A percentile compares a stretch with the other conserved stretches of the same genome.
These are phyloP conservation scores for Amphiprion percula DNA, from an alignment of 2,113 vertebrate species.

Conservation along the genomic window DNA sequence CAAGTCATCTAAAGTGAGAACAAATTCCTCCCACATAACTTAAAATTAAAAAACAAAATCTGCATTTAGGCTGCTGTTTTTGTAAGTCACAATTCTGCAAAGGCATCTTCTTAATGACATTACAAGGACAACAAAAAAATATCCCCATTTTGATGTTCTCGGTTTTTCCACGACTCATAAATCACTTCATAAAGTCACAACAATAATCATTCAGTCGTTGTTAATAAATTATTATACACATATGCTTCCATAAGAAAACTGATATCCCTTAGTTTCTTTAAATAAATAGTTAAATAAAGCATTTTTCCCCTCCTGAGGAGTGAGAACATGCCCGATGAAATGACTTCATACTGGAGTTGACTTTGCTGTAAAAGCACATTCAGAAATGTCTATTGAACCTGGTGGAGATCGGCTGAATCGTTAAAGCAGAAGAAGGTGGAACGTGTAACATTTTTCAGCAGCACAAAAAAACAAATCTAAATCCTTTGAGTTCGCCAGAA, in stretches of 20 bases:
- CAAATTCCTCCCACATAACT: not conserved
- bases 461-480: not conserved
- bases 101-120: conserved; percentile 12
- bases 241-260: conserved; percentile 12
- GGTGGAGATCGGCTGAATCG: not conserved
- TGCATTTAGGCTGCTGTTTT: not conserved
- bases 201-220: conserved; percentile 9
- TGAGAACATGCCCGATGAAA: conserved; percentile 25
- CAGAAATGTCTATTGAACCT: conserved; percentile 5
- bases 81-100: not conserved
- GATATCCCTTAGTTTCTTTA: conserved; percentile 44
- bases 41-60: not conserved
- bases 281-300: conserved; percentile 70
- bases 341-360: not conserved
- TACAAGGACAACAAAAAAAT: not conserved
- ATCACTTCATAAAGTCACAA: conserved; percentile 4
- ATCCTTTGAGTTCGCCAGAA: not conserved
- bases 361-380: conserved; percentile 30
- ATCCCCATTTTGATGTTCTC: conserved; percentile 10
- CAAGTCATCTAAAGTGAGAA: not conserved
- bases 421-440: conserved; percentile 23
- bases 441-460: conserved; percentile 8
- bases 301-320: conserved; percentile 14
- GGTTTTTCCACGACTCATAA: conserved; percentile 19
- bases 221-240: conserved; percentile 41